Percentiles rank a stretch among this genome's conserved stretches.
Conservation (phyloP, 2,888 invertebrate genomes). For the Nemoura dubitans region DNA sequence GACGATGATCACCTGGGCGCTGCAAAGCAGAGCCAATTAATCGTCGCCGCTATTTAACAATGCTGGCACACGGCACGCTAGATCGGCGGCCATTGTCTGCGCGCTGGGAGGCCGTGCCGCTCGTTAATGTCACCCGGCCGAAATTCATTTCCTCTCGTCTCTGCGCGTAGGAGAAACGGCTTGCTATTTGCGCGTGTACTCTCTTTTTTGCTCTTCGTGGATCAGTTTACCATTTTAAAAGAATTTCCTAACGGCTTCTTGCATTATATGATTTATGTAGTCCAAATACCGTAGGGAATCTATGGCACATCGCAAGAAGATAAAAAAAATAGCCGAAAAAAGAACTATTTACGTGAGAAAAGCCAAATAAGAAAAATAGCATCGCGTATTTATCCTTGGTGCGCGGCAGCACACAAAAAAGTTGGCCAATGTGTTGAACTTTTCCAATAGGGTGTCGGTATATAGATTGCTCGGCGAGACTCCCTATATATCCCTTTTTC, state of each 20-base stretch:
- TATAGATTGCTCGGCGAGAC: constrained; percentile 33
- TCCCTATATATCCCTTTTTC: too few species aligned
- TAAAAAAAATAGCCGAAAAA: not conserved
- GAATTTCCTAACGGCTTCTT: not conserved
- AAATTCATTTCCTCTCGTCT: not conserved
- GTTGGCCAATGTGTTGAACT: constrained; percentile 12
- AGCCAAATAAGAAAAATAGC: not conserved
- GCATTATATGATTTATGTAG: not conserved
- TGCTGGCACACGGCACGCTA: constrained; percentile 28
- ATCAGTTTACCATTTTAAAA: not conserved
- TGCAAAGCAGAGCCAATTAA: constrained; percentile 22
- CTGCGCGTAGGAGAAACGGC: too few species aligned
- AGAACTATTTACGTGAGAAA: constrained; percentile 17
- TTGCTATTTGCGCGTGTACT: not conserved
- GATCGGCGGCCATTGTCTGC: not conserved
- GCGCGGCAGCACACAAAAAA: constrained; percentile 14
- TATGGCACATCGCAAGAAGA: not conserved
- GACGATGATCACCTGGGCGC: constrained; percentile 2
- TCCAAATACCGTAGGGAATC: not conserved
- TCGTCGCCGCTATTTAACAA: constrained; percentile 10
- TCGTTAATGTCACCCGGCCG: not conserved
- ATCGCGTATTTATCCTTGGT: not conserved
- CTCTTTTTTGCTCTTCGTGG: not conserved
- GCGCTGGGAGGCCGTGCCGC: not conserved
- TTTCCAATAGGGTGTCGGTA: constrained; percentile 21